Evolutionary conservation across 2,113 vertebrate genomes (phyloP).

Genomic region (Ursus arctos): DNA sequence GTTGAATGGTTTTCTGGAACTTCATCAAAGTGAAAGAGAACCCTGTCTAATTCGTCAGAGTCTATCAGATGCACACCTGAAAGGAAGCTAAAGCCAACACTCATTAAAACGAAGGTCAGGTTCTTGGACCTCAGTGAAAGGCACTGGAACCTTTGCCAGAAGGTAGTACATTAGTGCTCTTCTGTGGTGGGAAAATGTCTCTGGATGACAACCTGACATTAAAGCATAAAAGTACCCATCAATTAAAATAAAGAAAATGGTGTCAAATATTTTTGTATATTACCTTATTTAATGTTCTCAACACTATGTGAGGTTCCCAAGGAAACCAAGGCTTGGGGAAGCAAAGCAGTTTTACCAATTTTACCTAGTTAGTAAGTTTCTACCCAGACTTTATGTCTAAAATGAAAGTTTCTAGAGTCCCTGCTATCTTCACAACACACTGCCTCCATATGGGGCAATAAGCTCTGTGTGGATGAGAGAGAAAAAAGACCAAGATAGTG

Average conservation of each 20-base stretch:
- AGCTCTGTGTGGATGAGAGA: neutral
- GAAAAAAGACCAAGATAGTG: neutral
- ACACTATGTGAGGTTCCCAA: neutral
- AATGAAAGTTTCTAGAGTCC: neutral
- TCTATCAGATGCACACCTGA: neutral
- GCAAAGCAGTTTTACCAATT: neutral
- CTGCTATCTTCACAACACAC: neutral
- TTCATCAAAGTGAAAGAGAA: neutral
- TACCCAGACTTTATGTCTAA: neutral
- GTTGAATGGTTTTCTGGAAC: constrained; percentile 42
- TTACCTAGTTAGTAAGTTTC: neutral
- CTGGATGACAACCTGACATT: neutral
- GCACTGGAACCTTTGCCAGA: neutral
- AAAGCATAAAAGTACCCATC: neutral
- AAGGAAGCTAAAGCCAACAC: neutral
- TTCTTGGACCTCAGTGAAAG: constrained; percentile 8
- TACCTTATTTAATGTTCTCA: neutral
- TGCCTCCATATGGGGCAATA: neutral
- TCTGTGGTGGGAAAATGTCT: neutral
- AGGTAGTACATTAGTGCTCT: neutral
- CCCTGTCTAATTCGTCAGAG: neutral
- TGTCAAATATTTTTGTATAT: neutral
- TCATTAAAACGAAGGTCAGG: neutral
- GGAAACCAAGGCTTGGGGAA: neutral
- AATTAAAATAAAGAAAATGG: constrained; percentile 15